A percentile compares a stretch with the other conserved stretches of the same genome.
phyloP scores from a whole-genome alignment of 2,888 invertebrate genomes.

The Netelia virgata region DNA sequence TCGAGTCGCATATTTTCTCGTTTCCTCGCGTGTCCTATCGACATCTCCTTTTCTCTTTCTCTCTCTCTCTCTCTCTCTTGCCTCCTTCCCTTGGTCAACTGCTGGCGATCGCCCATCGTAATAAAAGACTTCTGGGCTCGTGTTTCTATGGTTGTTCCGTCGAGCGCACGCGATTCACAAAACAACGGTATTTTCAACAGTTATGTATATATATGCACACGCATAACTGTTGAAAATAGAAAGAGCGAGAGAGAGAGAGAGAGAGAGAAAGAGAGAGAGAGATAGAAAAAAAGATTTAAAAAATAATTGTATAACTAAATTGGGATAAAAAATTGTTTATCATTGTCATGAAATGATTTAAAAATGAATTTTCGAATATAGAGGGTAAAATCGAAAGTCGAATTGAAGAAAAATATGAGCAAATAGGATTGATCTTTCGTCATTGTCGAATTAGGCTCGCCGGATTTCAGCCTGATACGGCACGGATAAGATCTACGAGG shows the following conservation, averaged over 20 bases:
- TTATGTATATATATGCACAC: conserved; percentile 7
- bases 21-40: conserved; percentile 38
- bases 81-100: conserved; percentile 19
- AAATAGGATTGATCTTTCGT: too few relatives aligned
- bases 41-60: not conserved
- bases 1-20: conserved; percentile 48
- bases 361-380: too few relatives aligned
- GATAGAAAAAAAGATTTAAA: not conserved
- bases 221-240: not conserved
- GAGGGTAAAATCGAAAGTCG: too few relatives aligned
- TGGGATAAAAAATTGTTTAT: too few relatives aligned
- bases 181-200: conserved; percentile 37
- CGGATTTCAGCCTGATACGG: too few relatives aligned
- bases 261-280: not conserved
- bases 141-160: not conserved
- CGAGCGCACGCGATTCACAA: conserved; percentile 30
- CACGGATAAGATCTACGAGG: too few relatives aligned
- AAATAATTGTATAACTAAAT: too few relatives aligned
- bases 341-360: too few relatives aligned
- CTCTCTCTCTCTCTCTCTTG: not conserved
- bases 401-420: too few relatives aligned
- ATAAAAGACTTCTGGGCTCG: conserved; percentile 14
- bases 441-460: too few relatives aligned
- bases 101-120: conserved; percentile 29
- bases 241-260: not conserved